Conservation (phyloP, 2,797 vertebrate species). For the Pseudochirops corinnae region DNA sequence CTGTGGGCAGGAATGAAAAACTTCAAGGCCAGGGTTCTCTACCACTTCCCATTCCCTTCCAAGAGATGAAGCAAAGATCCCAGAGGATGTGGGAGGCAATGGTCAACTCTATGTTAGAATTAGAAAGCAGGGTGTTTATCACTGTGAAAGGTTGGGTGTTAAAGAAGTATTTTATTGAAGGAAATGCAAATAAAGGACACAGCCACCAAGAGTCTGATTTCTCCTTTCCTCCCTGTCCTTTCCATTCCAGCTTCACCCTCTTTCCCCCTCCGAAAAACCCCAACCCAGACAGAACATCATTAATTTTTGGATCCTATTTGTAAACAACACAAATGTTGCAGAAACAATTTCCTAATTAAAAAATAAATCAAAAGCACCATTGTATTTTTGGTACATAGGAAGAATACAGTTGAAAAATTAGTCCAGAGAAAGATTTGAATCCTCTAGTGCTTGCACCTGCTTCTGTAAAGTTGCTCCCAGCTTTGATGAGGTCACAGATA, state of each 20-base stretch:
- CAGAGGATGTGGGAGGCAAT: not conserved
- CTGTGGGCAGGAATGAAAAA: constrained; percentile 44
- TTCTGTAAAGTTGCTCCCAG: constrained; percentile 28
- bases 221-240: not conserved
- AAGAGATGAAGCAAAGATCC: not conserved
- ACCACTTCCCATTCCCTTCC: not conserved
- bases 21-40: constrained; percentile 3
- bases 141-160: constrained; percentile 19
- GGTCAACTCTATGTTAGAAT: not conserved
- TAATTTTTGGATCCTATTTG: constrained; percentile 54
- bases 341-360: constrained; percentile 47
- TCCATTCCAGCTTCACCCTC: not conserved
- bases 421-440: not conserved
- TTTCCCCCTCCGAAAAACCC: no score
- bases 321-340: constrained; percentile 41
- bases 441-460: not conserved
- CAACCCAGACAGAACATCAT: constrained; percentile 25
- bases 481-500: not conserved
- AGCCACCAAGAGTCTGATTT: constrained; percentile 51
- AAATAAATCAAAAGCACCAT: constrained; percentile 41
- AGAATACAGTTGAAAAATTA: not conserved
- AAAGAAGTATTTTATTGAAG: constrained; percentile 45
- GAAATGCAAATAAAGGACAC: constrained; percentile 56
- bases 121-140: not conserved
- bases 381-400: constrained; percentile 30